A percentile compares a stretch with the other conserved stretches of the same genome.
Conservation (phyloP, 2,888 invertebrate species). For the Ochropacha duplaris region DNA sequence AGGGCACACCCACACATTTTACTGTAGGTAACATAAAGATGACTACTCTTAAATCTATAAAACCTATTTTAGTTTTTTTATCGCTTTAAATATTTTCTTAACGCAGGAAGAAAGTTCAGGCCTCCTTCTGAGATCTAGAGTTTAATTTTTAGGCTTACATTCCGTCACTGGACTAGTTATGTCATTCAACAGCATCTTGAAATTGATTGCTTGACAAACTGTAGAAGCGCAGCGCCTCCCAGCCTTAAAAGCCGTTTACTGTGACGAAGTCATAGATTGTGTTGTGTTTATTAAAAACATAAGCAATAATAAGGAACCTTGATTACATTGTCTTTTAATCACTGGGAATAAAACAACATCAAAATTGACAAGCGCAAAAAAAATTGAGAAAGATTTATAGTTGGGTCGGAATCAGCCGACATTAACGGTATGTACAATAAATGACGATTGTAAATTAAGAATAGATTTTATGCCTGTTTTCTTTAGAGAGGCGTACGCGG, state of each 20-base stretch:
- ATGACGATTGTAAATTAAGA: conserved; percentile 54
- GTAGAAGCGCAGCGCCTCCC: too few relatives aligned
- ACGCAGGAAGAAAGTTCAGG: too few relatives aligned
- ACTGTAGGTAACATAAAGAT: conserved; percentile 3
- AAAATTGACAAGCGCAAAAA: background rate
- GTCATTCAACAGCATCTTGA: too few relatives aligned
- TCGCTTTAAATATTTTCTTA: background rate
- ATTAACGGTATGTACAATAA: conserved; percentile 25
- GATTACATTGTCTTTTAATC: background rate
- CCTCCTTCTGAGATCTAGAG: too few relatives aligned
- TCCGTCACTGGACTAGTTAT: too few relatives aligned
- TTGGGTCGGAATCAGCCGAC: conserved; percentile 9
- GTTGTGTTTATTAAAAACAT: too few relatives aligned
- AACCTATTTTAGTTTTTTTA: background rate
- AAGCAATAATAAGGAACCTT: background rate
- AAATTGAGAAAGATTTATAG: background rate
- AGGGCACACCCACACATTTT: conserved; percentile 14
- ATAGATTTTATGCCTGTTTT: conserved; percentile 60
- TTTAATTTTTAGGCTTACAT: too few relatives aligned
- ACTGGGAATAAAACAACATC: background rate
- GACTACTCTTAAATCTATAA: background rate
- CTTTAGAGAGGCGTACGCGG: conserved; percentile 32
- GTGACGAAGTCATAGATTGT: too few relatives aligned
- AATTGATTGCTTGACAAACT: too few relatives aligned
- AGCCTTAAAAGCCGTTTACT: too few relatives aligned